Evolutionary conservation across 64 coral and sea anemone species (phyloP), one percentile per base, ranked within the genome.

Genomic region (Montipora capricornis): DNA sequence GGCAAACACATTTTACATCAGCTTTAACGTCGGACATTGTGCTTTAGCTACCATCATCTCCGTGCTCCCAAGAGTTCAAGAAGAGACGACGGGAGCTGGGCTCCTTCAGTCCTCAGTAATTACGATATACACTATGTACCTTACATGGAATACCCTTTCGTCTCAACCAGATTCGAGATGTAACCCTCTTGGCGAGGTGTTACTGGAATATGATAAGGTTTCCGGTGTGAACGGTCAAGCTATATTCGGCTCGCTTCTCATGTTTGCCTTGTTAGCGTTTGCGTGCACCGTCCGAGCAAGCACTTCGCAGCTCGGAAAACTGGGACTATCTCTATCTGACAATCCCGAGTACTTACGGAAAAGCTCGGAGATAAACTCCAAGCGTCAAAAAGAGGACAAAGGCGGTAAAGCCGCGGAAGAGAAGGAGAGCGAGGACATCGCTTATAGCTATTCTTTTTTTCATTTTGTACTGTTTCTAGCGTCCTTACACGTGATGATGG

Each of bases 221-320:
- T 96, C 98, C 17, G 98, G 98, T 17, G 92, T 99, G n/a, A 96
- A 99, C 75, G 98, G 98, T 24, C 92, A 99, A 92, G 98, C 95
- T 20, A 87, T 99, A 59, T 99, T 99, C 48, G 98, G 95, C 48
- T 78, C 94, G n/a, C 87, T 99, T 47, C 89, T 99, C 20, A 99
- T 93, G 74, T 99, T 99, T 81, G 85, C 98, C 4, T 76, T 99
- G n/a, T 84, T 99, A 46, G 76, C 90, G 1, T 99, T 99, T 46
- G 98, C 98, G 14, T 99, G 95, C 77, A 99, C 95, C 78, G 98
- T 99, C 51, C 95, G 98, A 12, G 83, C 98, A 5, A 99, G 85
- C 75, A 99, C 98, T 1, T 99, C 98, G 47, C 95, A 99, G 80
- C 95, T 99, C 0, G 95, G 87, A 2, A 94, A 99, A 80, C 68